Evolutionary conservation across 1,140 invertebrate species (phyloP).

Genomic region (Drosophila mojavensis): DNA sequence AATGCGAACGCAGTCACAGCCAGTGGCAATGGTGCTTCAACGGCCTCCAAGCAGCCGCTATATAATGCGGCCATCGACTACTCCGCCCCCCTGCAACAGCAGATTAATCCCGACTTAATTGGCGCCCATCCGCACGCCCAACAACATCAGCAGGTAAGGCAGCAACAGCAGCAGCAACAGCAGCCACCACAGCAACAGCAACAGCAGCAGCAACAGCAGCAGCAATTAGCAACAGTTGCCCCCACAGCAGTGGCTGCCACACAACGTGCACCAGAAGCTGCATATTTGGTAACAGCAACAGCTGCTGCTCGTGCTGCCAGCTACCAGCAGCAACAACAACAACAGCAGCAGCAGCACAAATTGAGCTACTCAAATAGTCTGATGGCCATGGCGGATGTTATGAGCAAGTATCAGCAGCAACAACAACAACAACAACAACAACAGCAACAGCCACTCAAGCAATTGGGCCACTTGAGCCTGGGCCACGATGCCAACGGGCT

Average conservation of each 20-base stretch:
- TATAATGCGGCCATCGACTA: constrained; percentile 79
- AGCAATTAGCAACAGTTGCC: constrained; percentile 16
- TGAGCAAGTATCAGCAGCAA: constrained; percentile 58
- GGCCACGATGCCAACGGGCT: constrained; percentile 41
- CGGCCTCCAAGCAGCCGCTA: constrained; percentile 59
- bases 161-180: constrained; percentile 59
- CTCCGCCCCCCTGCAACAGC: constrained; percentile 78
- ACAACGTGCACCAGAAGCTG: constrained; percentile 30
- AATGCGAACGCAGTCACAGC: constrained; percentile 36
- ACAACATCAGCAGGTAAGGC: constrained; percentile 73
- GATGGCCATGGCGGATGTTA: constrained; percentile 71
- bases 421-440: constrained; percentile 59
- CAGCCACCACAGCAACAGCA: constrained; percentile 23
- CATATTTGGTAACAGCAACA: constrained; percentile 31
- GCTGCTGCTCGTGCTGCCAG: constrained; percentile 40
- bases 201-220: constrained; percentile 27
- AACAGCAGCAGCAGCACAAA: constrained; percentile 41
- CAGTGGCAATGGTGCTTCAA: constrained; percentile 22
- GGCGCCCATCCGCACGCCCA: constrained; percentile 81
- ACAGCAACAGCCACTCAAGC: constrained; percentile 41
- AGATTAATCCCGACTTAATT: constrained; percentile 80
- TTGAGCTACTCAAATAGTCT: constrained; percentile 46
- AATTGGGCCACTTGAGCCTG: constrained; percentile 32
- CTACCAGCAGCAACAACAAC: constrained; percentile 45
- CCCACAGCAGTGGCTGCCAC: constrained; percentile 27